Evolutionary conservation across 2,797 vertebrate genomes (phyloP).

Genomic region (Halcyon leucocephala): DNA sequence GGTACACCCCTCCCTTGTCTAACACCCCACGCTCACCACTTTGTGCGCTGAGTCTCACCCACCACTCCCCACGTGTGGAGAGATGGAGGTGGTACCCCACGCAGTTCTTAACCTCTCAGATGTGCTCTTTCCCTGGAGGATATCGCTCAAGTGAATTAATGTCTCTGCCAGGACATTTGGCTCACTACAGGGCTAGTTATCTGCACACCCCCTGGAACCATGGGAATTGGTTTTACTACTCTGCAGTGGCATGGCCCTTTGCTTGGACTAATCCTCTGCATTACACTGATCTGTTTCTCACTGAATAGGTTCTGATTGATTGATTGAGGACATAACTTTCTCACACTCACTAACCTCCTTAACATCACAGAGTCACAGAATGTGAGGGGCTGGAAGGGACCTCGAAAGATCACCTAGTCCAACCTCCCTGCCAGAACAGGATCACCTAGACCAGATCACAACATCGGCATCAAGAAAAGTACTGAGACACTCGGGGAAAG

Average conservation of each 20-base stretch:
- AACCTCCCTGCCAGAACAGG: too few relatives aligned
- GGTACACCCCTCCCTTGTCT: not conserved
- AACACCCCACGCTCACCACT: not conserved
- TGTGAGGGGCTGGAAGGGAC: too few relatives aligned
- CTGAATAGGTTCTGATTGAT: not conserved
- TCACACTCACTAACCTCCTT: not conserved
- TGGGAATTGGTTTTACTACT: not conserved
- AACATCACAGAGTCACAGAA: not conserved
- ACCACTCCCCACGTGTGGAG: fast-evolving
- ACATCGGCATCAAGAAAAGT: not conserved
- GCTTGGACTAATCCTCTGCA: not conserved
- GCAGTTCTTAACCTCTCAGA: not conserved
- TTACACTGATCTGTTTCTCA: not conserved
- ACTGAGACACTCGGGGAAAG: not conserved
- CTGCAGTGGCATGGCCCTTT: not conserved
- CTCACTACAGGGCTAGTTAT: not conserved
- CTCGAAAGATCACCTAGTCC: too few relatives aligned
- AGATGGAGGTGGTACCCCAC: not conserved
- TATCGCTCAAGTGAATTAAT: not conserved
- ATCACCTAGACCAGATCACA: too few relatives aligned
- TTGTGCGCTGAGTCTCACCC: not conserved
- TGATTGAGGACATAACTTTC: not conserved
- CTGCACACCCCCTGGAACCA: not conserved
- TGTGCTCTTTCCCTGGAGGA: not conserved
- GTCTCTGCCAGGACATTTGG: not conserved